Evolutionary conservation across 2,797 vertebrate genomes (phyloP), one percentile per base, ranked within the genome.

Genomic region (Manis javanica): DNA sequence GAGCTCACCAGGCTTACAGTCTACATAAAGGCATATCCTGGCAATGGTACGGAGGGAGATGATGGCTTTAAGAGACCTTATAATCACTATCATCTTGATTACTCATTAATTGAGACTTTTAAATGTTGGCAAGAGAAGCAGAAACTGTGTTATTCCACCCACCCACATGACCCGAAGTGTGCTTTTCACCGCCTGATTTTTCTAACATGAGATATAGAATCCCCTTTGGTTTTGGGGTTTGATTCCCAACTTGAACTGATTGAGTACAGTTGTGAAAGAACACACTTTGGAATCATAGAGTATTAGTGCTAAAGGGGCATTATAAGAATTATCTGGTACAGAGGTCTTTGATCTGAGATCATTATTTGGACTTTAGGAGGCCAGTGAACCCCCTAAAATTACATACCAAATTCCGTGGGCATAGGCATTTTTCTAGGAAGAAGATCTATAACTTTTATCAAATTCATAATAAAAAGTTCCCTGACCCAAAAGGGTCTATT

Each of bases 61-160:
- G 26, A 83, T 87, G 87, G 86, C 26, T 83, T 93, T 93, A 91
- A n/a, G 64, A 59, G 89, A 83, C 91, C 64, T 81, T 93, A 55
- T 86, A 72, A 96, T 93, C 90, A 87, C 93, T 92, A 63, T 89
- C 78, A 53, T 55, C 57, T 34, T 79, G 53, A 96, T 96, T 96
- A 95, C 90, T 97, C 96, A 97, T 95, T 95, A 95, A 92, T 96
- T 94, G 95, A 92, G 94, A 96, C 46, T 90, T 90, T 92, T 95
- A 95, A 57, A 79, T 85, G 1, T 55, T 83, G 81, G 72, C 93
- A 92, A 88, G 90, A 95, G 74, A 46, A 96, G 66, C 66, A 94
- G 90, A 74, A 16, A 0, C 82, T 69, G 55, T 97, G 64, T 90
- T 74, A 55, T 78, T 90, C n/a, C 66, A 31, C 57, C 87, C 23